Evolutionary conservation across 2,888 invertebrate species (phyloP).

Genomic region (Scotopteryx bipunctaria): DNA sequence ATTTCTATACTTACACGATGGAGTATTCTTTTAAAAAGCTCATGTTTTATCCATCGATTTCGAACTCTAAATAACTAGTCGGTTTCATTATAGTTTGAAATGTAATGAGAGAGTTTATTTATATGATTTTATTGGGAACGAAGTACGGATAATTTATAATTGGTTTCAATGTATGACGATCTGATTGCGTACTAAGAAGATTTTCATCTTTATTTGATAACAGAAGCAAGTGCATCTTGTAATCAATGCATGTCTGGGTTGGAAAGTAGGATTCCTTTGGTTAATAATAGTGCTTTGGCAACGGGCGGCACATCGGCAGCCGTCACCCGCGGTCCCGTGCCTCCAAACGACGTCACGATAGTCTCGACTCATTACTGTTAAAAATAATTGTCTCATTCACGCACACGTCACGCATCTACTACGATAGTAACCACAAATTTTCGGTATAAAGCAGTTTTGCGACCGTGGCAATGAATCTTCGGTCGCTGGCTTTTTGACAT

Average conservation of each 20-base stretch:
- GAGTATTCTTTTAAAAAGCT: conserved; percentile 21
- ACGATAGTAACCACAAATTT: conserved; percentile 78
- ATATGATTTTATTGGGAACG: too few relatives aligned
- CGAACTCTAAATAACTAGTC: too few relatives aligned
- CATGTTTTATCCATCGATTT: conserved; percentile 16
- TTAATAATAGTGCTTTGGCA: conserved; percentile 70
- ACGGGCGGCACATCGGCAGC: conserved; percentile 42
- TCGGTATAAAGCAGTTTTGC: conserved; percentile 70
- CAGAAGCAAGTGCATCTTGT: conserved; percentile 10
- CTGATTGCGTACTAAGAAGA: too few relatives aligned
- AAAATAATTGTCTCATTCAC: conserved; percentile 82
- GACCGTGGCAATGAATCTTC: conserved; percentile 67
- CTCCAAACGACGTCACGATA: conserved; percentile 44
- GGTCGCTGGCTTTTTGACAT: conserved; percentile 53
- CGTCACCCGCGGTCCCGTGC: conserved; percentile 42
- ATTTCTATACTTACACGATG: conserved; percentile 8
- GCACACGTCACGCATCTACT: conserved; percentile 68
- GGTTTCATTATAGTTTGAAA: too few relatives aligned
- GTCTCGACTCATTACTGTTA: conserved; percentile 65
- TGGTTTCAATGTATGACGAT: too few relatives aligned
- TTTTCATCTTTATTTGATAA: conserved; percentile 2
- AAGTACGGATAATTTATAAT: too few relatives aligned
- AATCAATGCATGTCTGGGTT: conserved; percentile 24
- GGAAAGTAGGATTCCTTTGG: conserved; percentile 37
- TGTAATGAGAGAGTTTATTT: too few relatives aligned